phyloP scores from a whole-genome alignment of 2,113 vertebrate genomes.

The Otis tarda region DNA sequence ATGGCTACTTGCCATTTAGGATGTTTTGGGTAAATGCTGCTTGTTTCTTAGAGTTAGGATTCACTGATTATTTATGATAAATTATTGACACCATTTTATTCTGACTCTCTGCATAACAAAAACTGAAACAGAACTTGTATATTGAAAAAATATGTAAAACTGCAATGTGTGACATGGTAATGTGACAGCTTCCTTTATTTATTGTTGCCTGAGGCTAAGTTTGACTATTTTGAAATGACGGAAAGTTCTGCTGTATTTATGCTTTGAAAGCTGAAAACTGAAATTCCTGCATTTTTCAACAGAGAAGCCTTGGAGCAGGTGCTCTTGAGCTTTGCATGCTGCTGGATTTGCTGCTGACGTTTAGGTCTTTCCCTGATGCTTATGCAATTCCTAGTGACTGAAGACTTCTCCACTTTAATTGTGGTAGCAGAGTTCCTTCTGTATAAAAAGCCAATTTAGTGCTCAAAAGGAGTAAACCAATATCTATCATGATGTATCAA shows the following conservation, averaged over 20 bases:
- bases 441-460: background rate
- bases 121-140: background rate
- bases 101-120: background rate
- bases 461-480: background rate
- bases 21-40: background rate
- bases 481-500: background rate
- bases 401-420: background rate
- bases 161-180: background rate
- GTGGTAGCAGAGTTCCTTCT: background rate
- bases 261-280: background rate
- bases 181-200: background rate
- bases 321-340: background rate
- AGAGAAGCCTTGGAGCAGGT: background rate
- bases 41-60: background rate
- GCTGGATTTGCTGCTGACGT: background rate
- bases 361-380: background rate
- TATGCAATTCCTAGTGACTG: background rate
- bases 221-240: background rate
- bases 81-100: background rate
- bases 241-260: background rate
- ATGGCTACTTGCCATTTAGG: background rate
- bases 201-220: background rate
- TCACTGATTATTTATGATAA: background rate
- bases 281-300: background rate
- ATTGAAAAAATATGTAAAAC: background rate